phyloP scores from a whole-genome alignment of 2,113 vertebrate species.

The Rousettus leschenaultii region DNA sequence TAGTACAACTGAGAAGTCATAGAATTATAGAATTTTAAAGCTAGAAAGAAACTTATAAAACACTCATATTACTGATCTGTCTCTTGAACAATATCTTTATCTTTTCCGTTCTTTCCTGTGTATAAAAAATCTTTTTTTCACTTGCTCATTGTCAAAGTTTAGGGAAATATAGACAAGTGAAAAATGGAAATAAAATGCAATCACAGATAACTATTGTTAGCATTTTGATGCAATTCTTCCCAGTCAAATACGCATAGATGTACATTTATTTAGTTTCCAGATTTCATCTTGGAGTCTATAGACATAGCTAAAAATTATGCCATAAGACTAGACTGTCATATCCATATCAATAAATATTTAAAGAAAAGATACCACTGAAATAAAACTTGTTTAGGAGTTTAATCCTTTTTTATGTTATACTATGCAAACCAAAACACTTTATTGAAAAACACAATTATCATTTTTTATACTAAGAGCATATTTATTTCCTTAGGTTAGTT shows the following conservation, averaged over 20 bases:
- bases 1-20: not conserved
- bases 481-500: constrained; percentile 25
- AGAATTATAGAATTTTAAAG: not conserved
- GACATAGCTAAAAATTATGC: not conserved
- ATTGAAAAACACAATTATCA: not conserved
- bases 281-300: not conserved
- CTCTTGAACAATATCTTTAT: not conserved
- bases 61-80: not conserved
- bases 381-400: not conserved
- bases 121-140: not conserved
- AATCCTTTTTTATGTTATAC: not conserved
- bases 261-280: not conserved
- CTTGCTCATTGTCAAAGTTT: not conserved
- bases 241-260: not conserved
- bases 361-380: not conserved
- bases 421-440: not conserved
- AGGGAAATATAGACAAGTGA: not conserved
- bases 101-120: not conserved
- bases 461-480: not conserved
- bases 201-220: not conserved
- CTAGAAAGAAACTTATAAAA: not conserved
- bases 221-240: not conserved
- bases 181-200: not conserved
- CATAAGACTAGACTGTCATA: not conserved
- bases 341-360: not conserved